Percentiles rank a stretch among this genome's conserved stretches.
Conservation (phyloP, 2,113 vertebrate species). For the Eonycteris spelaea region DNA sequence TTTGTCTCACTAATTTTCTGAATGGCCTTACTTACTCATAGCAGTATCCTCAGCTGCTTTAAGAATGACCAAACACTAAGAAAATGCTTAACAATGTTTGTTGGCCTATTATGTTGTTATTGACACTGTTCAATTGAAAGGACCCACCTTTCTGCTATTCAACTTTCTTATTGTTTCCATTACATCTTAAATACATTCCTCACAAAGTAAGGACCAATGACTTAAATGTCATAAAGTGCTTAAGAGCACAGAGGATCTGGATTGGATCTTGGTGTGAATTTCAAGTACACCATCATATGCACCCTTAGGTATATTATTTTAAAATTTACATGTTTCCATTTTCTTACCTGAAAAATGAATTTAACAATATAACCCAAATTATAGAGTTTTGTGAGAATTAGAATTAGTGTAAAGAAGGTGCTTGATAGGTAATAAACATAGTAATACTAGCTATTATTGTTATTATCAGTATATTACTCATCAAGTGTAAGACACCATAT, state of each 20-base stretch:
- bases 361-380: not conserved
- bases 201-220: not conserved
- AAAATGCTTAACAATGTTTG: not conserved
- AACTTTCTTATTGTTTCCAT: not conserved
- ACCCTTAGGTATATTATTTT: not conserved
- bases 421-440: not conserved
- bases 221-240: not conserved
- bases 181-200: not conserved
- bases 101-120: not conserved
- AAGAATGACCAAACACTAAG: not conserved
- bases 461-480: not conserved
- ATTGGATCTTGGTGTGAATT: not conserved
- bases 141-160: not conserved
- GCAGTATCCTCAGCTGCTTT: not conserved
- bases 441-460: not conserved
- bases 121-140: too few species aligned
- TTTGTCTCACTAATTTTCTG: not conserved
- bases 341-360: not conserved
- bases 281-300: not conserved
- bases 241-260: not conserved
- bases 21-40: not conserved
- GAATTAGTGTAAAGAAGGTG: not conserved
- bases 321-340: not conserved
- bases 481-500: not conserved
- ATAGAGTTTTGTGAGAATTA: not conserved